phyloP scores from a whole-genome alignment of 2,113 vertebrate species.

The Mormyrus iriodes region DNA sequence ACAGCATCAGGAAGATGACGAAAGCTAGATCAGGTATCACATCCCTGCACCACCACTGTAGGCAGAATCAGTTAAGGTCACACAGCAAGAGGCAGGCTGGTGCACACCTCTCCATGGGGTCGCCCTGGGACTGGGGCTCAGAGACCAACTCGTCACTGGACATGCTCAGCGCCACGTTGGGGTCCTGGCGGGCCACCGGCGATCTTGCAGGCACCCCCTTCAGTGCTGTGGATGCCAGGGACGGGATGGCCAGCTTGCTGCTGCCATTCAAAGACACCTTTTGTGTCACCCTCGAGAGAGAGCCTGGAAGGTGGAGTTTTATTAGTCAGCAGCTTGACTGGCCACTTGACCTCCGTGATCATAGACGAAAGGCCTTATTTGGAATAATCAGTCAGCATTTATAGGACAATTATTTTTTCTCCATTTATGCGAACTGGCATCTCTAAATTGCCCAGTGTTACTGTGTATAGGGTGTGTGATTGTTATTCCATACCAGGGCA shows the following conservation, averaged over 20 bases:
- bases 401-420: background rate
- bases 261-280: slow-evolving; percentile 39
- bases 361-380: too few relatives aligned
- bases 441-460: background rate
- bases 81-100: background rate
- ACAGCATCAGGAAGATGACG: background rate
- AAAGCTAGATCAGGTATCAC: background rate
- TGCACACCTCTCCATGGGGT: slow-evolving; percentile 51
- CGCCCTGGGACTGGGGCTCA: slow-evolving; percentile 48
- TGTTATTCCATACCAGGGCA: too few relatives aligned
- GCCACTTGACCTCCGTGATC: background rate
- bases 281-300: slow-evolving; percentile 28
- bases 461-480: background rate
- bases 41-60: background rate
- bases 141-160: slow-evolving; percentile 19
- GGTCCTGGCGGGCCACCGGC: background rate
- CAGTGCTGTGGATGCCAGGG: slow-evolving; percentile 63
- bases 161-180: background rate
- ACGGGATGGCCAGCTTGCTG: slow-evolving; percentile 39
- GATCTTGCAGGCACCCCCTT: slow-evolving; percentile 22
- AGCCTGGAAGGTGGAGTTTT: slow-evolving; percentile 26
- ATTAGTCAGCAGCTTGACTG: background rate
- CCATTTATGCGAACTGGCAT: background rate
- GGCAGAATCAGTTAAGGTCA: background rate
- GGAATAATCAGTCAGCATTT: background rate